A percentile compares a stretch with the other conserved stretches of the same genome.
Evolutionary conservation across 2,113 vertebrate genomes (phyloP).

Genomic region (Eurystomus gularis): DNA sequence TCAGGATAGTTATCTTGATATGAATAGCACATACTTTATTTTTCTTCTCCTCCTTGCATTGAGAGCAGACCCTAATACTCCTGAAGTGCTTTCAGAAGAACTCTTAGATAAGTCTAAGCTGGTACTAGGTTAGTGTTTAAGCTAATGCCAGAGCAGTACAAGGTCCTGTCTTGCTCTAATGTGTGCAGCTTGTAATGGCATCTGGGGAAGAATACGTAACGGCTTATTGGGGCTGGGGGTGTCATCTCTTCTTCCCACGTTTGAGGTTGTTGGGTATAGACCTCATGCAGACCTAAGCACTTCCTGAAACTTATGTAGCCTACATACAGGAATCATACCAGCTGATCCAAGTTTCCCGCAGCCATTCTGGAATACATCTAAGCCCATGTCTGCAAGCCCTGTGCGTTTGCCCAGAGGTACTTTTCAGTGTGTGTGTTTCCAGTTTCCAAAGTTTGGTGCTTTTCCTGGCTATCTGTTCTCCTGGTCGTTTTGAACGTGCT

Average conservation of each 20-base stretch:
- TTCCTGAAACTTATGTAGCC: not conserved
- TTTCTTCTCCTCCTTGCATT: not conserved
- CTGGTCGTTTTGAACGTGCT: not conserved
- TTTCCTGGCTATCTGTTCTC: not conserved
- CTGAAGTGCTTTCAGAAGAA: not conserved
- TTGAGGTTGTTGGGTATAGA: not conserved
- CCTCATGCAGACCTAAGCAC: not conserved
- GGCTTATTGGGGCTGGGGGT: not conserved
- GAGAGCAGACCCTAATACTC: not conserved
- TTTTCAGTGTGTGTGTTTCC: not conserved
- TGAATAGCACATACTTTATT: not conserved
- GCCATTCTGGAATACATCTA: not conserved
- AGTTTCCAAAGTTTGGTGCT: not conserved
- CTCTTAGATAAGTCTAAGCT: not conserved
- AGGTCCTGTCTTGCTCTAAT: not conserved
- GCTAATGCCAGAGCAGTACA: not conserved
- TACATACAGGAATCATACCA: accelerated
- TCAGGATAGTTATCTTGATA: not conserved
- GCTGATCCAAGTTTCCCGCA: not conserved
- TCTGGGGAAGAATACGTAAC: not conserved
- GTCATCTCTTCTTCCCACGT: not conserved
- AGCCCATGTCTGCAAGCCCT: accelerated
- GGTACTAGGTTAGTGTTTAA: not conserved
- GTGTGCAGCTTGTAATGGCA: accelerated
- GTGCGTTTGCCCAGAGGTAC: not conserved